Evolutionary conservation across 2,888 invertebrate genomes (phyloP).

Genomic region (Augiades crinisus): DNA sequence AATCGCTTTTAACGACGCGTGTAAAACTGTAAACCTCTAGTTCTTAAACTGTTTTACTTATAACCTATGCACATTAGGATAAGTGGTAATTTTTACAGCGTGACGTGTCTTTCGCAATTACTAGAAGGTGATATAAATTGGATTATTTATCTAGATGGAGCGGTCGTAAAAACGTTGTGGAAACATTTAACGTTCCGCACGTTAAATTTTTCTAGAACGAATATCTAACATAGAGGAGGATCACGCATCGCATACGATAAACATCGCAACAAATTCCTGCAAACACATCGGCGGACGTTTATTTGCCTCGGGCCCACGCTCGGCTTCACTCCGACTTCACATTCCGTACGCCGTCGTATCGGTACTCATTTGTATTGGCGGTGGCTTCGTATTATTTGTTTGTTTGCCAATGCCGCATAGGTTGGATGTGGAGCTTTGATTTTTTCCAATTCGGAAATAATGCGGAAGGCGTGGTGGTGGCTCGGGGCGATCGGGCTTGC

Average conservation of each 20-base stretch:
- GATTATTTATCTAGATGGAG: neutral
- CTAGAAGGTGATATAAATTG: neutral
- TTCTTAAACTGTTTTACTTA: too few relatives aligned
- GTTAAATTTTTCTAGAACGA: too few relatives aligned
- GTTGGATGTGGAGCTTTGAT: conserved; percentile 62
- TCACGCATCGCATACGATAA: conserved; percentile 71
- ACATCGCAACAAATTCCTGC: conserved; percentile 74
- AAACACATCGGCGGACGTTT: conserved; percentile 76
- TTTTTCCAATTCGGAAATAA: conserved; percentile 78
- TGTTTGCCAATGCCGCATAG: conserved; percentile 74
- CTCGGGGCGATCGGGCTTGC: conserved; percentile 55
- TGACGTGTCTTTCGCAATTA: neutral
- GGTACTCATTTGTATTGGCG: conserved; percentile 78
- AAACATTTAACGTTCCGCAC: conserved; percentile 37
- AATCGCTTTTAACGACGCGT: neutral
- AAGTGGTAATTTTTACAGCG: neutral
- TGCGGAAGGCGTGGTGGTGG: conserved; percentile 66
- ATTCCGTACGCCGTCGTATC: conserved; percentile 69
- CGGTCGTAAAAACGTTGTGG: conserved; percentile 7
- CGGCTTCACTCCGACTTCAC: conserved; percentile 63
- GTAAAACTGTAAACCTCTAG: too few relatives aligned
- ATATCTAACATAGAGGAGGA: conserved; percentile 58
- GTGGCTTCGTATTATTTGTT: conserved; percentile 76
- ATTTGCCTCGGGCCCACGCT: conserved; percentile 72
- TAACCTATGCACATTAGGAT: too few relatives aligned